These are phyloP conservation scores for Bombylius discolor DNA, from an alignment of 2,888 invertebrate species.

Conservation along the genomic window DNA sequence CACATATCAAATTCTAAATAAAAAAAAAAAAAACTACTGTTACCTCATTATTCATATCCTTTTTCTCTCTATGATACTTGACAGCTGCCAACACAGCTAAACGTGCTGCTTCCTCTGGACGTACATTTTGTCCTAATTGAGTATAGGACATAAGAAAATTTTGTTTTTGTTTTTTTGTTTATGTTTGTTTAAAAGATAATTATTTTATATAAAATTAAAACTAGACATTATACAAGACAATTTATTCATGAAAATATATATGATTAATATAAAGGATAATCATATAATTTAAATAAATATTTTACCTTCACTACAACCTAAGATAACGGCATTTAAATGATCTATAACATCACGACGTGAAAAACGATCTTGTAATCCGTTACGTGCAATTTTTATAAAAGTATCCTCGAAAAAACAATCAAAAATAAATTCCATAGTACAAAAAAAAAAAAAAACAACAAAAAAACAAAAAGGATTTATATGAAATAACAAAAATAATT, in stretches of 20 bases:
- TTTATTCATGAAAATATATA: neutral
- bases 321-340: conserved; percentile 65
- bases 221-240: no score
- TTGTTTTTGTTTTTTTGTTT: no score
- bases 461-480: no score
- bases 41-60: conserved; percentile 27
- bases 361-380: conserved; percentile 55
- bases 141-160: neutral
- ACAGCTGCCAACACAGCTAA: conserved; percentile 32
- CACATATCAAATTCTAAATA: neutral
- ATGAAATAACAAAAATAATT: no score
- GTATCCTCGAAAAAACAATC: conserved; percentile 67
- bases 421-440: conserved; percentile 60
- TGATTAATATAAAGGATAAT: no score
- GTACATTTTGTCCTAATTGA: conserved; percentile 28
- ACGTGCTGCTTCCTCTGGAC: conserved; percentile 31
- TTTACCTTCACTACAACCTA: conserved; percentile 46
- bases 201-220: no score
- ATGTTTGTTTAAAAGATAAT: no score
- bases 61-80: conserved; percentile 31
- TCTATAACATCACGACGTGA: conserved; percentile 60
- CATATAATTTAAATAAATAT: no score
- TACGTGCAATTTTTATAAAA: conserved; percentile 57
- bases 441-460: no score
- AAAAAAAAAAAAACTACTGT: neutral